These are phyloP conservation scores for Callimorpha dominula DNA, from an alignment of 2,888 invertebrate genomes.

Conservation along the genomic window DNA sequence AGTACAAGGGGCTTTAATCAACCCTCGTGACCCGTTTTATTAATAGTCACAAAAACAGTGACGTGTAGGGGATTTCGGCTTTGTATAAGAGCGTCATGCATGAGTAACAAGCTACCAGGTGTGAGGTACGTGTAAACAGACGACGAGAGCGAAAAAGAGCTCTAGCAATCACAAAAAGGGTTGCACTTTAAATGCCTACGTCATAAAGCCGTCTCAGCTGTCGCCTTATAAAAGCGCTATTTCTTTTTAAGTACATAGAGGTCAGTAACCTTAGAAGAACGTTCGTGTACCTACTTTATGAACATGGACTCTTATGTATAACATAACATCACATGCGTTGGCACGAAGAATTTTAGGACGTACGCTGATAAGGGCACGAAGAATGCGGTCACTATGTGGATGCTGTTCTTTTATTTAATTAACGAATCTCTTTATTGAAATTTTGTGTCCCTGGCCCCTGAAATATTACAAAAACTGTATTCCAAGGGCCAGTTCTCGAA, in stretches of 20 bases:
- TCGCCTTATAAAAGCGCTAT: slow-evolving; percentile 49
- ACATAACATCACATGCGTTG: too few species aligned
- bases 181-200: slow-evolving; percentile 64
- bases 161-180: slow-evolving; percentile 56
- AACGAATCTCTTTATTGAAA: too few species aligned
- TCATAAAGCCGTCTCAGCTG: slow-evolving; percentile 49
- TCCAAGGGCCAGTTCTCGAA: too few species aligned
- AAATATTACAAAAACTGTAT: too few species aligned
- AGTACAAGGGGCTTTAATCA: slow-evolving; percentile 42
- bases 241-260: slow-evolving; percentile 42
- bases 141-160: slow-evolving; percentile 45
- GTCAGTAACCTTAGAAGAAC: slow-evolving; percentile 5
- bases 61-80: slow-evolving; percentile 29
- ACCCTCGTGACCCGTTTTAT: slow-evolving; percentile 46
- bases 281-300: not conserved
- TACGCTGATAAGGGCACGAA: too few species aligned
- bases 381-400: too few species aligned
- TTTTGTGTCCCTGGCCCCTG: too few species aligned
- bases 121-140: slow-evolving; percentile 37
- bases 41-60: slow-evolving; percentile 35
- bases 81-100: slow-evolving; percentile 31
- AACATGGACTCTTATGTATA: not conserved
- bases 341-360: too few species aligned
- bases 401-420: too few species aligned
- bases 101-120: slow-evolving; percentile 34